Evolutionary conservation across 1,140 invertebrate genomes (phyloP).

Genomic region (Mizuhopecten yessoensis): DNA sequence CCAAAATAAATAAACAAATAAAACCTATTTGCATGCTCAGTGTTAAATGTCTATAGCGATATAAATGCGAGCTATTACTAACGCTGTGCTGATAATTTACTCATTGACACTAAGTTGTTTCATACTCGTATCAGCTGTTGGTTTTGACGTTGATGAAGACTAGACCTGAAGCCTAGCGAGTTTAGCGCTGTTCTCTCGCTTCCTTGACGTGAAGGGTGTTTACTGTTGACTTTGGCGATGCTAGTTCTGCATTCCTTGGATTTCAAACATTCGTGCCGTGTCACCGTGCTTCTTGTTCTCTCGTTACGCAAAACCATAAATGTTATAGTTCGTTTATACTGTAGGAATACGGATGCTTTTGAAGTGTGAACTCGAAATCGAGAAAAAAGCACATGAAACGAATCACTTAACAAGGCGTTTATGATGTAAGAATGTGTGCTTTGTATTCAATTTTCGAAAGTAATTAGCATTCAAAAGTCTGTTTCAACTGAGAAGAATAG

Average conservation of each 20-base stretch:
- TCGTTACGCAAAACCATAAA: conserved; percentile 30
- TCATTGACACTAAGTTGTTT: conserved; percentile 8
- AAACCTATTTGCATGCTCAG: not conserved
- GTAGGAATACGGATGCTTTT: not conserved
- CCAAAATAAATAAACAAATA: conserved; percentile 24
- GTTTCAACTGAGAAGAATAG: too few species aligned
- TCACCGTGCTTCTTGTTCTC: not conserved
- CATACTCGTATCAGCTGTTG: not conserved
- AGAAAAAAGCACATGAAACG: not conserved
- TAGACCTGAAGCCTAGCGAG: conserved; percentile 6
- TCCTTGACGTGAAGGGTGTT: not conserved
- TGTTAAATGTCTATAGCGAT: not conserved
- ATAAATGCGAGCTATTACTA: not conserved
- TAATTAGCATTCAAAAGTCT: too few species aligned
- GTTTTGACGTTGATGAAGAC: not conserved
- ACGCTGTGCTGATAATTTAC: not conserved
- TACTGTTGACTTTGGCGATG: conserved; percentile 32
- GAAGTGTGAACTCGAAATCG: not conserved
- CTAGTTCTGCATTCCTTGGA: conserved; percentile 11
- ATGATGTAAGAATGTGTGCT: not conserved
- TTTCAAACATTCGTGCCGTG: not conserved
- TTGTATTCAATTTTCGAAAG: too few species aligned
- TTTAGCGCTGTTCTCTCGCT: conserved; percentile 9
- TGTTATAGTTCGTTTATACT: not conserved
- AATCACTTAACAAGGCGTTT: not conserved